A percentile compares a stretch with the other conserved stretches of the same genome.
These are phyloP conservation scores for Heptranchias perlo DNA, from an alignment of 2,113 vertebrate genomes.

Conservation along the genomic window DNA sequence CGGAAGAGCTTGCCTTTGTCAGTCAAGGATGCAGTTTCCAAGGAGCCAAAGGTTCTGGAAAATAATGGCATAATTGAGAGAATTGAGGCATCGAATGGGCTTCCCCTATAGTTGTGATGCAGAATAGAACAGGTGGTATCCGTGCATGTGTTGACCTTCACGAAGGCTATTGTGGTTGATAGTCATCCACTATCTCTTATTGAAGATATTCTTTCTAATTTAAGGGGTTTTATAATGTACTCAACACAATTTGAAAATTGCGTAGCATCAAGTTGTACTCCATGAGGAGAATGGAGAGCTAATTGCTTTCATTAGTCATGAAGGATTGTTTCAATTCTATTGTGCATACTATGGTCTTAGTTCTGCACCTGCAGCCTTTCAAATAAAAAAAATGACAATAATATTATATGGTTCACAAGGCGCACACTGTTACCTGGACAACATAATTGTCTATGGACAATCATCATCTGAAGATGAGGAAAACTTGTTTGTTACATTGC, in stretches of 20 bases:
- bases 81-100: conserved; percentile 27
- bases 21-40: conserved; percentile 32
- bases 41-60: conserved; percentile 31
- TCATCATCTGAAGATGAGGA: not conserved
- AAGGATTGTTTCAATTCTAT: conserved; percentile 25
- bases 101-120: conserved; percentile 23
- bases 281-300: conserved; percentile 25
- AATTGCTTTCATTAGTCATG: conserved; percentile 31
- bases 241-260: conserved; percentile 35
- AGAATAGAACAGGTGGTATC: conserved; percentile 36
- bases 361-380: conserved; percentile 25
- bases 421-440: conserved; percentile 12
- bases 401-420: conserved; percentile 23
- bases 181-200: conserved; percentile 34
- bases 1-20: conserved; percentile 33
- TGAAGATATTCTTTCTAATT: conserved; percentile 32
- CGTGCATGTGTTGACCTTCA: conserved; percentile 26
- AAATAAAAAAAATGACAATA: conserved; percentile 16
- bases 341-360: conserved; percentile 17
- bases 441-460: conserved; percentile 30
- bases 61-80: conserved; percentile 31
- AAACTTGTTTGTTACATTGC: conserved; percentile 24
- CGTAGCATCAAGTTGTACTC: conserved; percentile 28
- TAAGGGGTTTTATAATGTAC: conserved; percentile 35
- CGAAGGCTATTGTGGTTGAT: conserved; percentile 34